A percentile compares a stretch with the other conserved stretches of the same genome.
Conservation (phyloP, 2,113 vertebrate species). For the Montifringilla adamsi region DNA sequence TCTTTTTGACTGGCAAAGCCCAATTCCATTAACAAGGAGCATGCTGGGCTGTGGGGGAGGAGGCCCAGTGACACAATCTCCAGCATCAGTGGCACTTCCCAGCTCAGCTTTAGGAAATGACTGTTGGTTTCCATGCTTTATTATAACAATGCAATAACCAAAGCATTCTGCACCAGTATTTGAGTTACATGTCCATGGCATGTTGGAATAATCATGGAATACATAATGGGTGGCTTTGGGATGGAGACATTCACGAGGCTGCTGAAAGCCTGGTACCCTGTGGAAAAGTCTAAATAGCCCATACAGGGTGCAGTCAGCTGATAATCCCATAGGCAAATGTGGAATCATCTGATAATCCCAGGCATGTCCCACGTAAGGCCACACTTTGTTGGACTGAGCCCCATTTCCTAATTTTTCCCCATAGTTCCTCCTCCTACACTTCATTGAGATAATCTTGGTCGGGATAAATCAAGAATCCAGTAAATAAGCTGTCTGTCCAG, state of each 20-base stretch:
- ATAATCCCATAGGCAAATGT: not conserved
- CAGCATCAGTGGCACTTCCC: not conserved
- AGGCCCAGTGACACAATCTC: not conserved
- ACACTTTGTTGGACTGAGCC: not conserved
- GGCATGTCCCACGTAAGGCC: not conserved
- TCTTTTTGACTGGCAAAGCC: not conserved
- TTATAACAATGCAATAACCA: not conserved
- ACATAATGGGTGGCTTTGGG: not conserved
- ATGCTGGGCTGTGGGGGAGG: not conserved
- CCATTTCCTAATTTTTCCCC: not conserved
- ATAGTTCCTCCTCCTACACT: conserved; percentile 50
- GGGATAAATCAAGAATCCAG: conserved; percentile 92
- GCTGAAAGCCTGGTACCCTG: not conserved
- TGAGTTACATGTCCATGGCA: not conserved
- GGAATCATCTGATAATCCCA: not conserved
- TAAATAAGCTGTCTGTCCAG: conserved; percentile 97
- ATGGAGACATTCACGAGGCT: not conserved
- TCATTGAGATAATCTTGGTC: conserved; percentile 82
- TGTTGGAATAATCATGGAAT: not conserved
- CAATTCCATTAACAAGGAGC: not conserved
- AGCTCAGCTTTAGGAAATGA: not conserved
- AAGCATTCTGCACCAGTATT: not conserved
- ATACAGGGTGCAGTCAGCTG: not conserved
- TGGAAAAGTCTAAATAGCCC: not conserved
- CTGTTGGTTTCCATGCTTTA: not conserved